A percentile compares a stretch with the other conserved stretches of the same genome.
Evolutionary conservation across 2,113 vertebrate species (phyloP).

Genomic region (Leptobrachium ailaonicum): DNA sequence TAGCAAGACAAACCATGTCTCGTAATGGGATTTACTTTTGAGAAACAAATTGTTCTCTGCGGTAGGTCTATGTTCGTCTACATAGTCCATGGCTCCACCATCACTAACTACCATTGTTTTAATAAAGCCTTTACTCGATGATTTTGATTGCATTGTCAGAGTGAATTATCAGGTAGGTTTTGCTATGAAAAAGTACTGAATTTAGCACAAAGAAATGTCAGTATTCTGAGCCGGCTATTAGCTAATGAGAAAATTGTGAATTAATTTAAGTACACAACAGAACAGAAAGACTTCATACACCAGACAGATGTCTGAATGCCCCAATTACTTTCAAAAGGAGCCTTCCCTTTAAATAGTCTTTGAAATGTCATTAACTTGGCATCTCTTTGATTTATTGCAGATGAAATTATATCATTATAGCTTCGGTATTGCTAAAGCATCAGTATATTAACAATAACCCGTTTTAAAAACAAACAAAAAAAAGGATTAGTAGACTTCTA

Average conservation of each 20-base stretch:
- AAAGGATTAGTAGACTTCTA: too few species aligned
- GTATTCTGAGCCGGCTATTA: conserved; percentile 13
- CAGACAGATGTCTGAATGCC: conserved; percentile 41
- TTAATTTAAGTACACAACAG: conserved; percentile 14
- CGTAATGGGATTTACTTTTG: conserved; percentile 36
- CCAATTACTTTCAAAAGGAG: conserved; percentile 27
- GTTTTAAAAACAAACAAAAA: background rate
- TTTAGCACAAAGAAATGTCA: conserved; percentile 1
- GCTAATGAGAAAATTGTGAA: conserved; percentile 27
- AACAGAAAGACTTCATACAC: conserved; percentile 17
- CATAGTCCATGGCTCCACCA: conserved; percentile 36
- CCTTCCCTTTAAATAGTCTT: conserved; percentile 28
- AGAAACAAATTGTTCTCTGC: conserved; percentile 38
- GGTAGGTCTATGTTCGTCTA: conserved; percentile 50
- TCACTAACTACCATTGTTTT: too few species aligned
- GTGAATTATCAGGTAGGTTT: conserved; percentile 43
- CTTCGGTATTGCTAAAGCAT: conserved; percentile 16
- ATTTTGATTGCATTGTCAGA: conserved; percentile 47
- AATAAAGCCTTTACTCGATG: background rate
- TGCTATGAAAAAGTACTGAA: conserved; percentile 19
- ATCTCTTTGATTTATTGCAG: conserved; percentile 20
- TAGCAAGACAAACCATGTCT: conserved; percentile 45
- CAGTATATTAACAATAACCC: background rate
- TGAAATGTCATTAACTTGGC: conserved; percentile 36
- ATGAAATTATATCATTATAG: conserved; percentile 19